Evolutionary conservation across 2,113 vertebrate genomes (phyloP), one percentile per base, ranked within the genome.

Genomic region (Spilogale gracilis): DNA sequence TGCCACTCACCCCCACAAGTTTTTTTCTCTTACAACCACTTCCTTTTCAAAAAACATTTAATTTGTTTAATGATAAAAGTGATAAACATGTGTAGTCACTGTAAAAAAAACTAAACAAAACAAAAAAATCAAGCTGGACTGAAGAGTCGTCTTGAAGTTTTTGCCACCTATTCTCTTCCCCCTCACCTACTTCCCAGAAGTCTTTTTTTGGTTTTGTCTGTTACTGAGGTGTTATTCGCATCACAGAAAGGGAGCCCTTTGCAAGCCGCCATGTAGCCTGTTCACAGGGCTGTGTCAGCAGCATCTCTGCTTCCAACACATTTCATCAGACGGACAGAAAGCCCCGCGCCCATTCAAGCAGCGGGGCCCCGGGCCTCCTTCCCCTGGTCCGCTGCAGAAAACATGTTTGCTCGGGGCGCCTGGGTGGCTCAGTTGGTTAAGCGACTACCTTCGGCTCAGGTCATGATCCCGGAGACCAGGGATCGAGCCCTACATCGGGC

Each of bases 51-150:
- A 94, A 89, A 95, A 56, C 10, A 79, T 86, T 63, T 6, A 54
- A 78, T 80, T 48, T 25, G 56, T 93, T 67, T 82, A 89, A 82
- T 73, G 76, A 32, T 32, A 81, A 89, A 96, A 92, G 52, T 48
- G 54, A 63, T 71, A 32, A 16, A 48, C 60, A 43, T 52, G 21
- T 54, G 4, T 79, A 27, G 56, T 87, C n/a, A 43, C 48, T 13
- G 25, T 76, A 38, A 73, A 95, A 65, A 96, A 96, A 76, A 73
- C 38, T 61, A 38, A 73, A 95, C 13, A 96, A 96, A 76, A 74
- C 30, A 69, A 85, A 78, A 65, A 23, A 78, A 73, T 21, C 67
- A 52, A 88, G 38, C 63, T 48, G 82, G 82, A 65, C 92, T 71
- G 61, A 82, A 78, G 69, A 80, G 20, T 60, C 60, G 83, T 74